phyloP scores from a whole-genome alignment of 1,140 invertebrate species.

The Melanaphis sacchari region DNA sequence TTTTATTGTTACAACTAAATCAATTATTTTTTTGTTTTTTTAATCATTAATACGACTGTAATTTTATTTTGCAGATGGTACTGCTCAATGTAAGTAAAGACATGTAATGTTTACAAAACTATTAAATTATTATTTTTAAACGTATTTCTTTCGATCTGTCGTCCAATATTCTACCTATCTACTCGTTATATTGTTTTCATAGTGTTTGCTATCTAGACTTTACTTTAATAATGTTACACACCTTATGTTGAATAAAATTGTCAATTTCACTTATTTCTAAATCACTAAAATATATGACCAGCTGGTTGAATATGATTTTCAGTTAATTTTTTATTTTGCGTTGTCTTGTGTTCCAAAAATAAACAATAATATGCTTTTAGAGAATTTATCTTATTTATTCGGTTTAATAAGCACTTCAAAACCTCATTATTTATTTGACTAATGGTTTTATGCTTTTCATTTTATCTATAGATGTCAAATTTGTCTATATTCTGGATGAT shows the following conservation, averaged over 20 bases:
- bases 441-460: not conserved
- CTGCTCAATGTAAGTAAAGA: conserved; percentile 58
- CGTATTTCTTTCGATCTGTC: conserved; percentile 18
- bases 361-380: conserved; percentile 6
- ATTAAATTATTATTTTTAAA: conserved; percentile 22
- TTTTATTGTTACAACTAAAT: not conserved
- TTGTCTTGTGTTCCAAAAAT: not conserved
- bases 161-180: not conserved
- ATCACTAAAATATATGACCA: not conserved
- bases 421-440: not conserved
- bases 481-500: not conserved
- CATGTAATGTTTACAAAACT: conserved; percentile 52
- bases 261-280: not conserved
- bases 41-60: not conserved
- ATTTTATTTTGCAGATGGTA: conserved; percentile 56
- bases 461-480: not conserved
- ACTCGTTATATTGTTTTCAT: not conserved
- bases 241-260: not conserved
- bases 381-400: not conserved
- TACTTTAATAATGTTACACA: not conserved
- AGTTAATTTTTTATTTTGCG: not conserved
- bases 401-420: not conserved
- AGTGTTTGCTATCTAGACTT: not conserved
- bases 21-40: not conserved
- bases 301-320: not conserved